Conservation (phyloP, 2,797 vertebrate species). For the Falco berigora region DNA sequence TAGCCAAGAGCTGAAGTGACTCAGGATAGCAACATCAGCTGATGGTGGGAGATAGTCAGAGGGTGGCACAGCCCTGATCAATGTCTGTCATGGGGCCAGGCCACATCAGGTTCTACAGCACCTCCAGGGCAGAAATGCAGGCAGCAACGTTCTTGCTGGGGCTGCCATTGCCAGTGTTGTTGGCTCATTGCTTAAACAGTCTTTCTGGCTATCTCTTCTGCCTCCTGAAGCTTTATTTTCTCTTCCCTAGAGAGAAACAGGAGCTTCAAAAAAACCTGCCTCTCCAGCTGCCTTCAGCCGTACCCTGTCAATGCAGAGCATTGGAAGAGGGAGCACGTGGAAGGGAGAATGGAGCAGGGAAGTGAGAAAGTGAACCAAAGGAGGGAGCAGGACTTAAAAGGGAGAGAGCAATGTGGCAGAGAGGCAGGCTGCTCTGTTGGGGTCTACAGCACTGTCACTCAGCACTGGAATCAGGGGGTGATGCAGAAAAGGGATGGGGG, state of each 20-base stretch:
- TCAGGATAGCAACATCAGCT: background rate
- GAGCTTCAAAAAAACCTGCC: background rate
- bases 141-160: background rate
- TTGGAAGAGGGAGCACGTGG: background rate
- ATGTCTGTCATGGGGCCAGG: background rate
- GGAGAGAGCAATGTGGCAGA: background rate
- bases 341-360: background rate
- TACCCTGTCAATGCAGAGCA: background rate
- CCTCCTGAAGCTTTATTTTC: background rate
- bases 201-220: background rate
- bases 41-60: background rate
- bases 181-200: background rate
- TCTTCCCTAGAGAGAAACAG: background rate
- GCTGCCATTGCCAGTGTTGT: background rate
- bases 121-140: background rate
- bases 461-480: background rate
- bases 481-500: background rate
- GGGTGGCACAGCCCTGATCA: background rate
- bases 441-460: background rate
- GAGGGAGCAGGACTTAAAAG: background rate
- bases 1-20: conserved; percentile 6
- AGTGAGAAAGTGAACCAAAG: background rate
- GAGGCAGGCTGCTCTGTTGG: background rate
- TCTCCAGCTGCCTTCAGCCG: background rate
- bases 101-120: background rate